Evolutionary conservation across 2,113 vertebrate species (phyloP).

Genomic region (Scolopax mira): DNA sequence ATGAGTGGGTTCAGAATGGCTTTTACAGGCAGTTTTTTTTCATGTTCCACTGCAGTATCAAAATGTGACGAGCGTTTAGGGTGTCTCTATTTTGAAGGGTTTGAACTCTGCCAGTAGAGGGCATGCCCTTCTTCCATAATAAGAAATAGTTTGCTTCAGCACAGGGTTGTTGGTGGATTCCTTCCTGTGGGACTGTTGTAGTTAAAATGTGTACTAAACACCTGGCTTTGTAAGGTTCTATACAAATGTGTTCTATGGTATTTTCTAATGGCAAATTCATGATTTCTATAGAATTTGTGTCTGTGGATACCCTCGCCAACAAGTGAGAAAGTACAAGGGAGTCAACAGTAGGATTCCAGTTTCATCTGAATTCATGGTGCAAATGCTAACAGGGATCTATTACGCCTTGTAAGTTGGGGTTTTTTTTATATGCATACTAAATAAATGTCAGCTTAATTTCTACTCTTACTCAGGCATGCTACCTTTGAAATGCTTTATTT

Average conservation of each 20-base stretch:
- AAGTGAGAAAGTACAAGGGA: slow-evolving; percentile 91
- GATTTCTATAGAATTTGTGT: slow-evolving; percentile 87
- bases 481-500: background rate
- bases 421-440: background rate
- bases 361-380: slow-evolving; percentile 96
- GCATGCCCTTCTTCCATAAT: background rate
- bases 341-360: slow-evolving; percentile 87
- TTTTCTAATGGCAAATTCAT: background rate
- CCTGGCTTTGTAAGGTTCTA: background rate
- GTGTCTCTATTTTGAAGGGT: background rate
- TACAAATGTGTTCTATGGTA: background rate
- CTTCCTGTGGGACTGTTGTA: background rate
- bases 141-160: background rate
- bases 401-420: slow-evolving; percentile 90
- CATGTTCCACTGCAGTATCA: background rate
- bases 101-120: background rate
- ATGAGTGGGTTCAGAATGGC: background rate
- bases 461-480: background rate
- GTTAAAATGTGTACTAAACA: background rate
- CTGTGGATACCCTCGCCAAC: slow-evolving; percentile 94
- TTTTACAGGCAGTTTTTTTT: background rate
- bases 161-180: background rate
- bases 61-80: background rate
- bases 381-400: slow-evolving; percentile 95
- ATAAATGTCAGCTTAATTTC: background rate